Conservation (phyloP, 2,888 invertebrate genomes). For the Sarcophaga subvicina region DNA sequence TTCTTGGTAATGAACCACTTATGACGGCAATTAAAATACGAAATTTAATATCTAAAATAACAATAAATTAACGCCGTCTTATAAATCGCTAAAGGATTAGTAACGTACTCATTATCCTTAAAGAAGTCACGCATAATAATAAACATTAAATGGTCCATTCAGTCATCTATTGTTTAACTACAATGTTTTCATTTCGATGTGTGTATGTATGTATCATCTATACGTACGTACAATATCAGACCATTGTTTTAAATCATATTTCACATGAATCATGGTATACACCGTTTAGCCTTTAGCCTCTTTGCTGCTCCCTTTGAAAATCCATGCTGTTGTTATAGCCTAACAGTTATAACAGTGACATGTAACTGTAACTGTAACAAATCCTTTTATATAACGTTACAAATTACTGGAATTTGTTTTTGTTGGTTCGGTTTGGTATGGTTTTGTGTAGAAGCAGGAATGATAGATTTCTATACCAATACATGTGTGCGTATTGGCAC, state of each 20-base stretch:
- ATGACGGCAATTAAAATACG: too few species aligned
- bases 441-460: not conserved
- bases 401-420: conserved; percentile 59
- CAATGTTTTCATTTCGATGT: too few species aligned
- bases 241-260: conserved; percentile 41
- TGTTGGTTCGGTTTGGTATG: conserved; percentile 17
- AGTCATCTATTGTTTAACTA: not conserved
- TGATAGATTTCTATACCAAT: conserved; percentile 31
- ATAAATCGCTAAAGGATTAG: too few species aligned
- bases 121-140: too few species aligned
- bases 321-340: not conserved
- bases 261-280: not conserved
- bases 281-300: not conserved
- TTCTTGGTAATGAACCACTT: too few species aligned
- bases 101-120: too few species aligned
- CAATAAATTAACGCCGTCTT: too few species aligned
- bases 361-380: conserved; percentile 40
- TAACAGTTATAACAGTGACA: not conserved
- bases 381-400: conserved; percentile 60
- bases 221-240: not conserved
- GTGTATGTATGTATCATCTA: too few species aligned
- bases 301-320: not conserved
- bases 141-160: conserved; percentile 28
- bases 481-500: conserved; percentile 18
- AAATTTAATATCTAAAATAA: too few species aligned